Percentiles rank a stretch among this genome's conserved stretches.
These are phyloP conservation scores for Musca domestica DNA, from an alignment of 1,140 invertebrate species.

Conservation along the genomic window DNA sequence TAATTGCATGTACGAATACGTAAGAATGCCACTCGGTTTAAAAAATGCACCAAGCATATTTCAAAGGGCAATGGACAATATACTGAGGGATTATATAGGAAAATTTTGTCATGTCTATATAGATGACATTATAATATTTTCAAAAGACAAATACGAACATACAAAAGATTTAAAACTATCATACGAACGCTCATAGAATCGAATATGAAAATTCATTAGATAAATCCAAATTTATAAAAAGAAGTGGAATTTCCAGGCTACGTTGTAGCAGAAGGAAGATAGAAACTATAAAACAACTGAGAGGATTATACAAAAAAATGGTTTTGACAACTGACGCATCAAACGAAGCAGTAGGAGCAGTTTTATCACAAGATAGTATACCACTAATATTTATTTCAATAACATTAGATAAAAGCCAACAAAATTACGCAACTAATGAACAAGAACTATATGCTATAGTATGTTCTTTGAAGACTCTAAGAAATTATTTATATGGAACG, in stretches of 20 bases:
- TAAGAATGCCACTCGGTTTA: conserved; percentile 43
- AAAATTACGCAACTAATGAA: conserved; percentile 34
- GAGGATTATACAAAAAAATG: conserved; percentile 35
- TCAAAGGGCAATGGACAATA: conserved; percentile 35
- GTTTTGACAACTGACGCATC: conserved; percentile 38
- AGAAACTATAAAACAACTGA: conserved; percentile 29
- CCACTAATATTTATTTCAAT: conserved; percentile 29
- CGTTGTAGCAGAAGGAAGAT: conserved; percentile 31
- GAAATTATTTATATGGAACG: too few relatives aligned
- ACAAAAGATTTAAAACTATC: conserved; percentile 37
- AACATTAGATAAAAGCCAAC: too few relatives aligned
- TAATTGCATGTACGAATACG: conserved; percentile 26
- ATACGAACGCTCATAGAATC: conserved; percentile 38
- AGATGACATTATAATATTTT: conserved; percentile 38
- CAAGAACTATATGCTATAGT: conserved; percentile 51
- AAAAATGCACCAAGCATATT: conserved; percentile 43
- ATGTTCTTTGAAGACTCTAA: conserved; percentile 49
- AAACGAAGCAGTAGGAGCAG: conserved; percentile 36
- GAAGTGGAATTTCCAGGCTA: conserved; percentile 35
- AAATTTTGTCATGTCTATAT: too few relatives aligned
- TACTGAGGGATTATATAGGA: conserved; percentile 32
- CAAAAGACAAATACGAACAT: conserved; percentile 29
- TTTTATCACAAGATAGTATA: conserved; percentile 40
- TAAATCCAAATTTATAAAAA: conserved; percentile 30
- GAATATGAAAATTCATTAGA: conserved; percentile 32